Evolutionary conservation across 1,140 invertebrate species (phyloP), one percentile per base, ranked within the genome.

Genomic region (Drosophila ananassae): DNA sequence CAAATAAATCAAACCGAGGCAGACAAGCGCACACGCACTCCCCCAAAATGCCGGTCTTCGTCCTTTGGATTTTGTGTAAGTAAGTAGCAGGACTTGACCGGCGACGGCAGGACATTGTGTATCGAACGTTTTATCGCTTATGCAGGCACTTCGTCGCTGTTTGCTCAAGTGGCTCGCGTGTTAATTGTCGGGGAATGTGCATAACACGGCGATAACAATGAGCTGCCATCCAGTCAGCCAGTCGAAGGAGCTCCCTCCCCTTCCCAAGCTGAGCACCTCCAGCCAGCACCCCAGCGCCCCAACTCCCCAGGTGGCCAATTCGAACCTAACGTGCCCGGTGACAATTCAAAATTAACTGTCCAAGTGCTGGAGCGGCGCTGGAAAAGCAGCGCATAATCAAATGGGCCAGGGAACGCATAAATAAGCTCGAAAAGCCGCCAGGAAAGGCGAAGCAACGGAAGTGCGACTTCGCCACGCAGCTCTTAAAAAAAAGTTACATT

Each of bases 131-230:
- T 78, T 82, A 87, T 87, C 82, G 83, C 77, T 87, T 87, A 85
- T 73, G 74, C 66, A 87, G 68, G 57, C 82, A 82, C 76, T 83
- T 56, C 48, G 77, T 48, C 75, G 82, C 83, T 72, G 83, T 87
- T 89, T 83, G 82, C 59, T 87, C 74, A 87, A 87, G 82, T 87
- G 82, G 63, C 75, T 87, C 79, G 82, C 82, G 82, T 87, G 82
- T 89, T 87, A 87, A 87, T 89, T 87, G 83, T 87, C 83, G 83
- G 44, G 83, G 83, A 87, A 87, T 87, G 83, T 89, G 83, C 67
- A 71, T 66, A 78, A 67, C 83, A 83, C 79, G 83, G 83, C 83
- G 83, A 83, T 87, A 79, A 89, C 81, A 83, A 69, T 82, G 71
- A 66, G 68, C 61, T 66, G 62, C 75, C 48, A 32, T 10, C 32